Percentiles rank a stretch among this genome's conserved stretches.
These are phyloP conservation scores for Drosophila kikkawai DNA, from an alignment of 1,140 invertebrate genomes.

Conservation along the genomic window DNA sequence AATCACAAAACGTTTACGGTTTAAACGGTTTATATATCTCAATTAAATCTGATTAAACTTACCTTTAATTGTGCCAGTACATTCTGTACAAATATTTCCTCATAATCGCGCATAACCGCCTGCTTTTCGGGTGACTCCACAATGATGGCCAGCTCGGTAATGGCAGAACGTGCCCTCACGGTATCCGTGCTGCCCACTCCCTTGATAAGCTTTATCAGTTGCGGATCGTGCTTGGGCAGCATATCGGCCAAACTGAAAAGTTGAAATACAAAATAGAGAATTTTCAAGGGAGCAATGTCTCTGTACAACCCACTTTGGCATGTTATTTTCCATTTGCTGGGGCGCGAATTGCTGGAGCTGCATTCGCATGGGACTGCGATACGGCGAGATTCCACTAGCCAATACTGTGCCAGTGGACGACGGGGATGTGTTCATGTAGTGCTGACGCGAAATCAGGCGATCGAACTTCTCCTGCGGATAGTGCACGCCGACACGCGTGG, in stretches of 20 bases:
- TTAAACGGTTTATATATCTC: background rate
- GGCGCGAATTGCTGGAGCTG: constrained; percentile 39
- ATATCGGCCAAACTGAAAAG: constrained; percentile 71
- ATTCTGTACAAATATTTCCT: constrained; percentile 84
- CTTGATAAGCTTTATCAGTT: constrained; percentile 79
- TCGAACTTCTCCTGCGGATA: constrained; percentile 86
- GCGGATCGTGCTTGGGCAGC: constrained; percentile 82
- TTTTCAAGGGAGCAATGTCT: background rate
- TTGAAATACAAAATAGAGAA: background rate
- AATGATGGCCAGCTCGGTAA: constrained; percentile 79
- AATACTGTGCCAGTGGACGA: constrained; percentile 30
- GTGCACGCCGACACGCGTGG: constrained; percentile 85
- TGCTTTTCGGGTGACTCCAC: constrained; percentile 83
- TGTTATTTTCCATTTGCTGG: constrained; percentile 58
- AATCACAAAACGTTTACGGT: background rate
- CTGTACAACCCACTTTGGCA: constrained; percentile 60
- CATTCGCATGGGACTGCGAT: constrained; percentile 67
- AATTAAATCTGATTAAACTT: background rate
- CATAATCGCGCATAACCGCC: constrained; percentile 82
- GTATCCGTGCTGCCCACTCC: constrained; percentile 76
- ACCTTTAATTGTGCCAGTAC: constrained; percentile 83
- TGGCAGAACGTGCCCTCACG: constrained; percentile 75
- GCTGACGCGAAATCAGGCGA: constrained; percentile 79
- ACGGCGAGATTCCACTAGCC: constrained; percentile 62
- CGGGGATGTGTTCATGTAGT: constrained; percentile 61